Base-by-base conservation (phyloP, 2,888 invertebrate species). In the Ophion slaviceki region DNA sequence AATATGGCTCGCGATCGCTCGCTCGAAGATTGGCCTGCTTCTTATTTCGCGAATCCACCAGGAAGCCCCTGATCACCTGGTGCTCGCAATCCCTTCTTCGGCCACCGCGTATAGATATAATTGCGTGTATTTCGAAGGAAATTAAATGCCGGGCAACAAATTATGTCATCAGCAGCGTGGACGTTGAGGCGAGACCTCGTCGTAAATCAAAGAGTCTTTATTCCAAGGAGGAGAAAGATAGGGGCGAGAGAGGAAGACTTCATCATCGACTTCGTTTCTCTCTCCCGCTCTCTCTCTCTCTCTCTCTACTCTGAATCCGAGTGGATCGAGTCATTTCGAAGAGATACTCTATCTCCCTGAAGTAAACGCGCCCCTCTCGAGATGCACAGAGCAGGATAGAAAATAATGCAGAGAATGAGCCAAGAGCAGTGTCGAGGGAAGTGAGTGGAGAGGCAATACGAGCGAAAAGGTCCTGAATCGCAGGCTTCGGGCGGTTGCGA, bases 81-180 rank as follows among this genome's bases (percentile, higher is more conserved):
- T 20, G 62, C 62, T 62, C 62, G 24, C 24, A 6, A 66, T 32
- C 17, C 14, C 66, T 17, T 36, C 32, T 32, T 61, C 24, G 8
- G 20, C 24, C 61, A 17, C 36, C 66, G 28, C 17, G 24, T 20
- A 66, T 66, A 20, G 62, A 24, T 66, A 66, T 36, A 36, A 61
- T 61, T 24, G 24, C 61, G 61, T 24, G 53, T 79, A 70, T 90
- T 87, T 88, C 88, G 83, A 86, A 77, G 87, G 77, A 87, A 90
- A 90, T 91, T 90, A 91, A 91, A 90, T 90, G 88, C 88, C 85
- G 82, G 88, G 84, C 88, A 89, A 91, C 89, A 89, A 91, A 91
- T 91, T 84, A 90, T 89, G 86, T 83, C 78, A 68, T 81, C 81
- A 76, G 61, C 20, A 53, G 47, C 28, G 75, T 64, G 53, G 45